phyloP scores from a whole-genome alignment of 23 tunicate genomes.

The Ciona savignyi region DNA sequence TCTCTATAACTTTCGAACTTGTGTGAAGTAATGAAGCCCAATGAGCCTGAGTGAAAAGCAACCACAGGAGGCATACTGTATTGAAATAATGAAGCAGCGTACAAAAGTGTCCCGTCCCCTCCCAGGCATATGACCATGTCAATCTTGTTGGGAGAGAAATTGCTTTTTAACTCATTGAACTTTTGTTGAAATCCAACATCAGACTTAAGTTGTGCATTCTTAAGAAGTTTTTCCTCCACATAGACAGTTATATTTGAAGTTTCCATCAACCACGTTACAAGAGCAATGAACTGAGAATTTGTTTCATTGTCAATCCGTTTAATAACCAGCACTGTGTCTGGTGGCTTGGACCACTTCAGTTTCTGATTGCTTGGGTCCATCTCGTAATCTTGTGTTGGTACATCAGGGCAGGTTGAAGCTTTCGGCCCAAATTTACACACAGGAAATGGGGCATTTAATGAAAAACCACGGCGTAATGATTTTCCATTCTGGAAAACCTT shows the following conservation, averaged over 20 bases:
- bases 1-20: conserved; percentile 20
- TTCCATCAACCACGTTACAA: conserved; percentile 25
- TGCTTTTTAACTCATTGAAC: conserved; percentile 1
- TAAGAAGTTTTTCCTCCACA: conserved; percentile 43
- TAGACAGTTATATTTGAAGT: conserved; percentile 27
- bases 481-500: too few species aligned
- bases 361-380: conserved; percentile 10
- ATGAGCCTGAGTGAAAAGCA: conserved; percentile 52
- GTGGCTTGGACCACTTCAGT: conserved; percentile 37
- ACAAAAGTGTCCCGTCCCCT: conserved; percentile 70
- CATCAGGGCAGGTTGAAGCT: conserved; percentile 7
- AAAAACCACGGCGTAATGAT: too few species aligned
- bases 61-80: conserved; percentile 65
- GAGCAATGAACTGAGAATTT: conserved; percentile 5
- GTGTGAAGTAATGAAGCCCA: conserved; percentile 62
- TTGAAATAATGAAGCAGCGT: conserved; percentile 69
- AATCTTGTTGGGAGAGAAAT: conserved; percentile 2
- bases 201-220: conserved; percentile 1
- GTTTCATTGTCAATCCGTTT: conserved; percentile 38
- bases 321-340: conserved; percentile 46
- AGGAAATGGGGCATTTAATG: conserved; percentile 42
- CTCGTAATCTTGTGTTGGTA: neutral
- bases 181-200: neutral
- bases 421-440: conserved; percentile 42
- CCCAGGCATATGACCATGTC: conserved; percentile 68